Evolutionary conservation across 1,140 invertebrate species (phyloP).

Genomic region (Tenebrio molitor): DNA sequence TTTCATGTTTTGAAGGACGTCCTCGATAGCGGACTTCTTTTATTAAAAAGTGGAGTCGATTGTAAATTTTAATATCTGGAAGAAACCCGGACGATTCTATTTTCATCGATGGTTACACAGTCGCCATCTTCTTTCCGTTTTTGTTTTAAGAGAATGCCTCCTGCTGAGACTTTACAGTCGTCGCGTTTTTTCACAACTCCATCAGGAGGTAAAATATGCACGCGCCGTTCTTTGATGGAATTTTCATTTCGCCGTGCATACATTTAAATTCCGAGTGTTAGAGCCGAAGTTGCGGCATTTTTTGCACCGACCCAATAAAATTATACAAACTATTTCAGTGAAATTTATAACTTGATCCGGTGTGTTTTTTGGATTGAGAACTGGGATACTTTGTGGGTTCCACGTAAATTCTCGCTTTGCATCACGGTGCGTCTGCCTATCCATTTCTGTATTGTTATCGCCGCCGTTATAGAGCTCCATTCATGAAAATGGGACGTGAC

Average conservation of each 20-base stretch:
- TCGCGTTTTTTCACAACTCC: constrained; percentile 38
- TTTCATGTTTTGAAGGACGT: constrained; percentile 1
- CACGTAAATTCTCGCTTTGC: neutral
- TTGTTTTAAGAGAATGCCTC: constrained; percentile 34
- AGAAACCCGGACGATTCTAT: neutral
- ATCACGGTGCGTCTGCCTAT: constrained; percentile 19
- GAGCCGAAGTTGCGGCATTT: neutral
- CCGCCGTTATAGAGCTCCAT: constrained; percentile 37
- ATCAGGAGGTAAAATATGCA: constrained; percentile 40
- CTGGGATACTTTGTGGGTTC: neutral
- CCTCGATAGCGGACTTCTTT: constrained; percentile 8
- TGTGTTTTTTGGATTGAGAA: too few relatives aligned
- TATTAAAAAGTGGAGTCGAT: constrained; percentile 16
- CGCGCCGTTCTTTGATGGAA: constrained; percentile 32
- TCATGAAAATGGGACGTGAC: constrained; percentile 42
- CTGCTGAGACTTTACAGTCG: constrained; percentile 21
- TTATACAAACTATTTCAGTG: neutral
- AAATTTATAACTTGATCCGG: constrained; percentile 25
- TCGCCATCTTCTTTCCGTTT: constrained; percentile 27
- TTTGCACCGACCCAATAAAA: neutral
- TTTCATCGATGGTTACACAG: neutral
- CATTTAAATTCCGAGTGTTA: constrained; percentile 22
- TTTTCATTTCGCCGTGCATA: constrained; percentile 31
- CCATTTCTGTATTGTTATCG: constrained; percentile 39
- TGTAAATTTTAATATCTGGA: neutral